Evolutionary conservation across 2,888 invertebrate species (phyloP).

Genomic region (Loripinus fragilis): DNA sequence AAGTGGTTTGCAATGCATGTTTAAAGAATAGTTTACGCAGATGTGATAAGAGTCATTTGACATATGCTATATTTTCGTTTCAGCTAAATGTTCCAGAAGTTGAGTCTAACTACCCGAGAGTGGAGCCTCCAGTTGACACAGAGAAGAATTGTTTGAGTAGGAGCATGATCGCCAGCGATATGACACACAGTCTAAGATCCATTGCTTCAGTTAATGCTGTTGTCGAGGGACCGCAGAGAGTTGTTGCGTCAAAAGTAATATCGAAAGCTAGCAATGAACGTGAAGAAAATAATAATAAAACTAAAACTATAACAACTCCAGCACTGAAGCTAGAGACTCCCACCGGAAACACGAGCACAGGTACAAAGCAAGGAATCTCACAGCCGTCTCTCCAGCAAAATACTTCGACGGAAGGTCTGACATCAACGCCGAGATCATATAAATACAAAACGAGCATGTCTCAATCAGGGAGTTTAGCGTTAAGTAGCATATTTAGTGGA

Average conservation of each 20-base stretch:
- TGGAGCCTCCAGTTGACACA: not conserved
- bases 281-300: not conserved
- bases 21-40: too few relatives aligned
- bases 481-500: not conserved
- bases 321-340: not conserved
- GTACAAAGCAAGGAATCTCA: not conserved
- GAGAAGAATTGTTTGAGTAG: not conserved
- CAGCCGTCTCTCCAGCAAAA: not conserved
- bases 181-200: not conserved
- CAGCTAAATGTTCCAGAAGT: conserved; percentile 33
- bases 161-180: not conserved
- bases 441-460: not conserved
- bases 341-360: not conserved
- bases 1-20: too few relatives aligned
- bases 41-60: too few relatives aligned
- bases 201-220: not conserved
- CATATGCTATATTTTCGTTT: not conserved
- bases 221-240: not conserved
- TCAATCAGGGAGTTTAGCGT: not conserved
- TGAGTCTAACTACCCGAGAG: conserved; percentile 29
- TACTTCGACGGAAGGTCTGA: not conserved
- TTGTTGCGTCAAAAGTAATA: not conserved
- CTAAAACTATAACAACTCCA: not conserved
- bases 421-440: not conserved
- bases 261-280: not conserved